phyloP scores from a whole-genome alignment of 2,888 invertebrate genomes.

The Morpho deidamia region DNA sequence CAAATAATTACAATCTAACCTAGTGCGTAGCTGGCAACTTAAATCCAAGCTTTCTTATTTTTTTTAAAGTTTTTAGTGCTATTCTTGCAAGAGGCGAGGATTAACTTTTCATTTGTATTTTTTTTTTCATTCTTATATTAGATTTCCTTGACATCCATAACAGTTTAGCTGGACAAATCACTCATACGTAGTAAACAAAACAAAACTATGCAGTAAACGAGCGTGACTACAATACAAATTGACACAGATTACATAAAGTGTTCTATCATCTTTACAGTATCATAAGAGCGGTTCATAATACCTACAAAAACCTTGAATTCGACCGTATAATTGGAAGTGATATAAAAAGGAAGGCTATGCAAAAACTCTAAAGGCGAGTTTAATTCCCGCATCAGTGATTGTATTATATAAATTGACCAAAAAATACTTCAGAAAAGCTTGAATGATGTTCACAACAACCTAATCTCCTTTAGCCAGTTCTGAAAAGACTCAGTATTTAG shows the following conservation, averaged over 20 bases:
- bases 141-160: too few relatives aligned
- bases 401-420: background rate
- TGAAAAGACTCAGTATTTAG: too few relatives aligned
- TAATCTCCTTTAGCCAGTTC: too few relatives aligned
- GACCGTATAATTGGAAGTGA: background rate
- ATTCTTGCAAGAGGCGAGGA: too few relatives aligned
- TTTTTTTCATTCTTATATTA: too few relatives aligned
- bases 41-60: too few relatives aligned
- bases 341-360: slow-evolving; percentile 3
- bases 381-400: background rate
- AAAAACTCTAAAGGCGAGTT: background rate
- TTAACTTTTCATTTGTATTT: too few relatives aligned
- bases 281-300: slow-evolving; percentile 7
- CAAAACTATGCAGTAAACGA: slow-evolving; percentile 9
- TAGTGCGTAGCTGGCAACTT: too few relatives aligned
- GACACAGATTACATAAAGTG: slow-evolving; percentile 14
- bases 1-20: too few relatives aligned
- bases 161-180: background rate
- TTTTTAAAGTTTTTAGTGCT: too few relatives aligned
- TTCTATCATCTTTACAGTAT: slow-evolving; percentile 9
- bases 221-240: slow-evolving; percentile 21
- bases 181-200: background rate
- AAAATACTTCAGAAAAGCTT: too few relatives aligned
- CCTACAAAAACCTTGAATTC: slow-evolving; percentile 11
- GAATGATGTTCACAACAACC: too few relatives aligned